A percentile compares a stretch with the other conserved stretches of the same genome.
Evolutionary conservation across 2,113 vertebrate genomes (phyloP).

Genomic region (Ornithorhynchus anatinus): DNA sequence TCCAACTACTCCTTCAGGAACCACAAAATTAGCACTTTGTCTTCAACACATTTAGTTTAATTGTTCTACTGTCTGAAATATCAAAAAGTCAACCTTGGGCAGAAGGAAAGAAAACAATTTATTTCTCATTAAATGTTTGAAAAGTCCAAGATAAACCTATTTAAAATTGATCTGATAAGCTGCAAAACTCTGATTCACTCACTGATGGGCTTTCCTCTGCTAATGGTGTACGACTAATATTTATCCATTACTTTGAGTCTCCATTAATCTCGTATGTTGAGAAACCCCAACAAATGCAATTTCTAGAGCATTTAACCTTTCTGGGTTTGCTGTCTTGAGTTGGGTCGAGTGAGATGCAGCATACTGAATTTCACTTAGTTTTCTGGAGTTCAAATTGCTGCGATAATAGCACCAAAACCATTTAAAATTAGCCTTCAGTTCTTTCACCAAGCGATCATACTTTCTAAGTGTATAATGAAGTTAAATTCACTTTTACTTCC

Average conservation of each 20-base stretch:
- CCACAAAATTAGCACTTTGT: conserved; percentile 56
- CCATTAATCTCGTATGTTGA: conserved; percentile 70
- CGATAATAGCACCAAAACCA: conserved; percentile 46
- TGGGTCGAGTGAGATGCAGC: conserved; percentile 49
- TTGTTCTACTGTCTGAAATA: conserved; percentile 50
- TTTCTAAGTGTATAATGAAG: conserved; percentile 49
- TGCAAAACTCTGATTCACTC: conserved; percentile 60
- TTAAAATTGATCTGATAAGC: conserved; percentile 80
- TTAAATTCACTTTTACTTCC: conserved; percentile 60
- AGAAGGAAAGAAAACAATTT: conserved; percentile 59
- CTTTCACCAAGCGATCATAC: conserved; percentile 6
- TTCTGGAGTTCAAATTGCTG: conserved; percentile 36
- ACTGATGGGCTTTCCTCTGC: conserved; percentile 65
- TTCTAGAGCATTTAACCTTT: conserved; percentile 72
- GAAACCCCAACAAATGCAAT: conserved; percentile 70
- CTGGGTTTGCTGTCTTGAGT: conserved; percentile 50
- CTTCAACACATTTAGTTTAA: conserved; percentile 65
- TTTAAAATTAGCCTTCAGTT: conserved; percentile 53
- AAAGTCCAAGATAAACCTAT: conserved; percentile 73
- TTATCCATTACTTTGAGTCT: conserved; percentile 73
- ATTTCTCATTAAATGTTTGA: conserved; percentile 69
- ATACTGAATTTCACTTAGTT: conserved; percentile 55
- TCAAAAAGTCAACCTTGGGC: conserved; percentile 64
- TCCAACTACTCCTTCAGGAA: conserved; percentile 44
- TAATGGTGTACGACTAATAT: conserved; percentile 76